Conservation (phyloP, 2,797 vertebrate species). For the Discoglossus pictus region DNA sequence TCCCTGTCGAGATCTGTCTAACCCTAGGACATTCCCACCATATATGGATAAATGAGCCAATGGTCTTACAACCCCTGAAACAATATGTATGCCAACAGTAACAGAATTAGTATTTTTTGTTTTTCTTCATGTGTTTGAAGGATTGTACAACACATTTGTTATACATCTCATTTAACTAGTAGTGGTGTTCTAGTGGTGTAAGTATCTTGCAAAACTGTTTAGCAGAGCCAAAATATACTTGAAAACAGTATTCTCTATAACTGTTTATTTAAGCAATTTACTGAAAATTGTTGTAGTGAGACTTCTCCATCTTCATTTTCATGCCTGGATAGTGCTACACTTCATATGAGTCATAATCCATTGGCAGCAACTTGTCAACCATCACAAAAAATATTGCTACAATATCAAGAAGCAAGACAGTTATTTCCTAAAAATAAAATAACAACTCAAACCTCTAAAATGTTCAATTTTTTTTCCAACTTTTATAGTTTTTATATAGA, state of each 20-base stretch:
- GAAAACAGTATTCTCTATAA: conserved; percentile 58
- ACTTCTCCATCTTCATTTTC: conserved; percentile 53
- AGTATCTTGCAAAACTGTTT: conserved; percentile 42
- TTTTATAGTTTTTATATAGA: conserved; percentile 23
- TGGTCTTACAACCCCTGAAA: no score
- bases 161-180: no score
- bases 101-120: no score
- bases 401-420: no score
- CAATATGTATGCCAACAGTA: no score
- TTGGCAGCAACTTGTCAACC: conserved; percentile 34
- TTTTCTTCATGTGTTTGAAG: background rate
- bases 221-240: no score
- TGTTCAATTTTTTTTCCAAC: conserved; percentile 23
- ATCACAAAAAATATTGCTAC: no score
- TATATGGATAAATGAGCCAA: no score
- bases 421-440: no score
- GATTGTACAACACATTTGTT: background rate
- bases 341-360: conserved; percentile 36
- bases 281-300: conserved; percentile 58
- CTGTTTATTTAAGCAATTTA: conserved; percentile 63
- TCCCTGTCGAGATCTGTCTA: no score
- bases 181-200: no score
- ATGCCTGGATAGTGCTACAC: conserved; percentile 35
- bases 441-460: conserved; percentile 40
- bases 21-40: no score